Evolutionary conservation across 2,797 vertebrate genomes (phyloP).

Genomic region (Ciconia nigra): DNA sequence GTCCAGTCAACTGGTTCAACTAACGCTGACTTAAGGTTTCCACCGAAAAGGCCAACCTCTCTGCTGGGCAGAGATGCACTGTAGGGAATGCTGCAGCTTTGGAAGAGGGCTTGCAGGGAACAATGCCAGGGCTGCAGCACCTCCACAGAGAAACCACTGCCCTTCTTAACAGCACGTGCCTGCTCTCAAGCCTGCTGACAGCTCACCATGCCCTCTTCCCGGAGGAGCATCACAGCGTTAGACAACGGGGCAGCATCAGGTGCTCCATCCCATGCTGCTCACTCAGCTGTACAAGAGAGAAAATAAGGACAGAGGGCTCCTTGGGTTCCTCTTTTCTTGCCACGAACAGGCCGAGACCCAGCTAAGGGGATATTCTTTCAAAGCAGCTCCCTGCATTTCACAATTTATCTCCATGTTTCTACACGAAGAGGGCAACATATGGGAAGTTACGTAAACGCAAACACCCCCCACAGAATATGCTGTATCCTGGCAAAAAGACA

Average conservation of each 20-base stretch:
- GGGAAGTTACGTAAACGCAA: background rate
- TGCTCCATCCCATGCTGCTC: background rate
- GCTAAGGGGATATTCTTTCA: background rate
- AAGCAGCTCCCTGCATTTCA: background rate
- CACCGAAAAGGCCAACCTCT: fast-evolving
- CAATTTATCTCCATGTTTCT: background rate
- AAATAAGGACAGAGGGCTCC: background rate
- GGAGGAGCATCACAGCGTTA: fast-evolving
- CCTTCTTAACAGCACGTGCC: background rate
- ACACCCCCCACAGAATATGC: background rate
- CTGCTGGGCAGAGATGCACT: background rate
- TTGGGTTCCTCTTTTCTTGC: background rate
- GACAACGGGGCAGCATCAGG: background rate
- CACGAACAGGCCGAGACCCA: background rate
- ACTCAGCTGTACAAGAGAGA: background rate
- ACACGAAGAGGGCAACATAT: background rate
- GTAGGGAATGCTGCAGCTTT: background rate
- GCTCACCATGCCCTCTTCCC: background rate
- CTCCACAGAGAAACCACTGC: background rate
- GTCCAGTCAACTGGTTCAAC: background rate
- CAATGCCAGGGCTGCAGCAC: fast-evolving
- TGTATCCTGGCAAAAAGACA: background rate
- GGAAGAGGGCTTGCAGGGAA: background rate
- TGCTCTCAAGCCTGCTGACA: background rate
- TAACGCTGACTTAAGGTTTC: background rate